Evolutionary conservation across 2,113 vertebrate species (phyloP).

Genomic region (Upupa epops): DNA sequence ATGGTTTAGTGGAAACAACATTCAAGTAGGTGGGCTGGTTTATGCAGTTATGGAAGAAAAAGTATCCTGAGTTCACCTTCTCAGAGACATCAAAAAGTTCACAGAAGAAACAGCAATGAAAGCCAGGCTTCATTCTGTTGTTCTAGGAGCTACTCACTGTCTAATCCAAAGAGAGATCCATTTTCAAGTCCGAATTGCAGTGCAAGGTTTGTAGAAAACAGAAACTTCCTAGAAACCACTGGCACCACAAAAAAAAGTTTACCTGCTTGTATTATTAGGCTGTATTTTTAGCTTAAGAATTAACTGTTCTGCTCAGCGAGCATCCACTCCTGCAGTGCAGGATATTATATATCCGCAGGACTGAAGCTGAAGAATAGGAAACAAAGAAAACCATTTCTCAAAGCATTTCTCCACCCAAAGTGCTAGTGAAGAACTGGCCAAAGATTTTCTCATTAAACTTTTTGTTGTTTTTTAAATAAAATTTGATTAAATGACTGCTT

Average conservation of each 20-base stretch:
- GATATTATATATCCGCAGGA: neutral
- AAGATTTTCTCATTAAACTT: neutral
- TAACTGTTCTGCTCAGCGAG: neutral
- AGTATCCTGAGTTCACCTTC: neutral
- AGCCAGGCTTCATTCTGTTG: neutral
- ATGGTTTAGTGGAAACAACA: neutral
- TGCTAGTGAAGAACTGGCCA: neutral
- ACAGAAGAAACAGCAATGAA: neutral
- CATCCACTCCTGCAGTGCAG: neutral
- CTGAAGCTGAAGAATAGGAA: neutral
- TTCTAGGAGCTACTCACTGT: neutral
- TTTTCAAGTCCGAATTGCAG: neutral
- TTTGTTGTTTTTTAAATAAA: neutral
- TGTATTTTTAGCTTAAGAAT: constrained; percentile 1
- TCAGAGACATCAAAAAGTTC: neutral
- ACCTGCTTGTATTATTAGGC: neutral
- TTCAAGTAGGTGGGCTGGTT: neutral
- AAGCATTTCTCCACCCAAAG: neutral
- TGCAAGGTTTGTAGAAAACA: neutral
- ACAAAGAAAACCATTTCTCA: neutral
- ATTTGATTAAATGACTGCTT: neutral
- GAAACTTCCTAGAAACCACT: neutral
- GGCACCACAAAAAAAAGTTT: neutral
- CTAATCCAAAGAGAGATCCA: neutral
- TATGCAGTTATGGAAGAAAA: neutral